Evolutionary conservation across 2,888 invertebrate species (phyloP).

Genomic region (Drosophila rubida): DNA sequence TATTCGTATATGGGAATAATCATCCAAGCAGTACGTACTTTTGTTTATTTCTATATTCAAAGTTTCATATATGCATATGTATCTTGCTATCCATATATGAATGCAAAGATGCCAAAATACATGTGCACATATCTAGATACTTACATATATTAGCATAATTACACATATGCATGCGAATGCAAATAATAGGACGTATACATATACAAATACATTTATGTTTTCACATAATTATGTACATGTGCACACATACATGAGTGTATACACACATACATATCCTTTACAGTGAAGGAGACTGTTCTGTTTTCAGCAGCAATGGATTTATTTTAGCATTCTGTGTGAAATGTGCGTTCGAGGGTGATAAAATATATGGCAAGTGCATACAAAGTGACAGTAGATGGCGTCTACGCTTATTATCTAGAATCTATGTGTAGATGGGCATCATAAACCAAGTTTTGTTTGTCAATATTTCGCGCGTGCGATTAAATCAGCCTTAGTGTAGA

Average conservation of each 20-base stretch:
- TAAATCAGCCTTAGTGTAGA: background rate
- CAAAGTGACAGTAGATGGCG: background rate
- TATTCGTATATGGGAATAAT: conserved; percentile 3
- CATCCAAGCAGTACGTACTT: conserved; percentile 5
- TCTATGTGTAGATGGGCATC: background rate
- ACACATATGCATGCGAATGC: background rate
- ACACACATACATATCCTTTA: background rate
- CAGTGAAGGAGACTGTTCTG: background rate
- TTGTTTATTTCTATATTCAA: conserved; percentile 10
- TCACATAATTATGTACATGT: background rate
- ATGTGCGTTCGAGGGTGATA: background rate
- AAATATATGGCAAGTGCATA: conserved; percentile 3
- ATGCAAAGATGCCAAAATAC: conserved; percentile 9
- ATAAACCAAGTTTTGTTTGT: background rate
- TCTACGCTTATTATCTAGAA: background rate
- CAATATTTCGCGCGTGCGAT: background rate
- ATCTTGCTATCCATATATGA: conserved; percentile 5
- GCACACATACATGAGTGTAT: background rate
- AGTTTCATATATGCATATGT: conserved; percentile 6
- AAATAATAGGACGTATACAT: background rate
- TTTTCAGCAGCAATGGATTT: conserved; percentile 1
- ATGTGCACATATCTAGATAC: conserved; percentile 3
- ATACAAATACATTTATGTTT: background rate
- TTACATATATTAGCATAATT: conserved; percentile 1
- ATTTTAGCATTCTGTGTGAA: background rate